Conservation (phyloP, 2,888 invertebrate genomes). For the Calameuta filiformis region DNA sequence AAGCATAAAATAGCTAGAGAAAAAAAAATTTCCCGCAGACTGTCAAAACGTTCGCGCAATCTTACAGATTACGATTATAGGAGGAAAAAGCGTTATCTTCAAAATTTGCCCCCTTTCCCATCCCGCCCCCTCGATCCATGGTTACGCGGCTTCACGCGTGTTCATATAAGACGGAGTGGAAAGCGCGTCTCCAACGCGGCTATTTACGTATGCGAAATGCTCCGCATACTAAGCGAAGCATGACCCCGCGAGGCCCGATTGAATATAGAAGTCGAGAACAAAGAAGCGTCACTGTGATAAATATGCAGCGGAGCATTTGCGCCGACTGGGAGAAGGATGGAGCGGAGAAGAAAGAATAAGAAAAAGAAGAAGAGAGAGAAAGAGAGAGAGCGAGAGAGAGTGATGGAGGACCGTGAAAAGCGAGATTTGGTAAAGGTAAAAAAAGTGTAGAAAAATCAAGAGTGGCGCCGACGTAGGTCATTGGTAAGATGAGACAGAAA, state of each 20-base stretch:
- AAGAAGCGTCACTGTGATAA: neutral
- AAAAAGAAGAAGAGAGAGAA: too few relatives aligned
- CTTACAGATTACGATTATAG: too few relatives aligned
- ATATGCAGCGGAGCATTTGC: neutral
- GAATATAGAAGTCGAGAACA: conserved; percentile 3
- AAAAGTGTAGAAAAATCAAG: neutral
- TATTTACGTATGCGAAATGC: conserved; percentile 3
- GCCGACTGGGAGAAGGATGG: neutral
- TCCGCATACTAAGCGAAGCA: neutral
- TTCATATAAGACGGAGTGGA: too few relatives aligned
- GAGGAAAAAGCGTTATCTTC: too few relatives aligned
- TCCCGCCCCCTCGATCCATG: neutral
- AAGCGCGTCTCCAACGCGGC: neutral
- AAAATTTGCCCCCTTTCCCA: too few relatives aligned
- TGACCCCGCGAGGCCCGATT: conserved; percentile 2
- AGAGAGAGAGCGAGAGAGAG: neutral
- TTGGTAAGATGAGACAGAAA: too few relatives aligned
- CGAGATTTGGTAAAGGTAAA: neutral
- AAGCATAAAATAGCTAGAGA: too few relatives aligned
- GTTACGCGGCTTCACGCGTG: conserved; percentile 3
- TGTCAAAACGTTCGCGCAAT: too few relatives aligned
- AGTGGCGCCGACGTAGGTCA: too few relatives aligned
- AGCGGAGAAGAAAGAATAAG: neutral
- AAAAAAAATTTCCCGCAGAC: too few relatives aligned
- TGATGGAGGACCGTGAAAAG: neutral